phyloP scores from a whole-genome alignment of 2,888 invertebrate genomes.

The Lissonota sp. region DNA sequence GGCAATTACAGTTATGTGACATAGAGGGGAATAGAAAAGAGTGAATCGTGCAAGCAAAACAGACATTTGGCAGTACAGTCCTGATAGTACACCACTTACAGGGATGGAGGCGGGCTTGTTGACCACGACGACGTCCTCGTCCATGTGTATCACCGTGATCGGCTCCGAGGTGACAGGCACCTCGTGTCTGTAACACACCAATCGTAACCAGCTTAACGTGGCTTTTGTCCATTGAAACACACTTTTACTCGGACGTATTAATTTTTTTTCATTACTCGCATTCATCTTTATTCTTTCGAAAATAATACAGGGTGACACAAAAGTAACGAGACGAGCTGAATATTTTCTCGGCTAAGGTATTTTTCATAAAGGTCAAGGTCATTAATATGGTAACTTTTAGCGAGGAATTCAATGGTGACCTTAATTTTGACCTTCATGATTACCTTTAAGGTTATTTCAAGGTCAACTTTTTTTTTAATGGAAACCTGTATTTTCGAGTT shows the following conservation, averaged over 20 bases:
- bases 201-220: slow-evolving; percentile 84
- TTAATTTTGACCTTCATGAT: too few species aligned
- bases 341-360: too few species aligned
- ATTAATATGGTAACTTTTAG: too few species aligned
- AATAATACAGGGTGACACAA: too few species aligned
- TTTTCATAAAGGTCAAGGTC: too few species aligned
- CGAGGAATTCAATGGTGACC: too few species aligned
- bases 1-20: neutral
- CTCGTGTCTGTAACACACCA: slow-evolving; percentile 95
- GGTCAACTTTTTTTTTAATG: too few species aligned
- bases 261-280: neutral
- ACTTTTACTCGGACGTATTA: slow-evolving; percentile 17
- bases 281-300: neutral
- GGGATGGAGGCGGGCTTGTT: slow-evolving; percentile 99
- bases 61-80: slow-evolving; percentile 82
- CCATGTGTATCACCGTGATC: slow-evolving; percentile 98
- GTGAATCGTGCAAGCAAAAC: slow-evolving; percentile 53
- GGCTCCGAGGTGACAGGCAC: slow-evolving; percentile 98
- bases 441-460: too few species aligned
- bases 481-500: too few species aligned
- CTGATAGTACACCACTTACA: slow-evolving; percentile 94
- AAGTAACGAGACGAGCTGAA: too few species aligned
- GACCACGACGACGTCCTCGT: slow-evolving; percentile 99
- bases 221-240: slow-evolving; percentile 75
- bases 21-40: slow-evolving; percentile 20